Conservation (phyloP, 2,888 invertebrate genomes). For the Dermolepida albohirtum region DNA sequence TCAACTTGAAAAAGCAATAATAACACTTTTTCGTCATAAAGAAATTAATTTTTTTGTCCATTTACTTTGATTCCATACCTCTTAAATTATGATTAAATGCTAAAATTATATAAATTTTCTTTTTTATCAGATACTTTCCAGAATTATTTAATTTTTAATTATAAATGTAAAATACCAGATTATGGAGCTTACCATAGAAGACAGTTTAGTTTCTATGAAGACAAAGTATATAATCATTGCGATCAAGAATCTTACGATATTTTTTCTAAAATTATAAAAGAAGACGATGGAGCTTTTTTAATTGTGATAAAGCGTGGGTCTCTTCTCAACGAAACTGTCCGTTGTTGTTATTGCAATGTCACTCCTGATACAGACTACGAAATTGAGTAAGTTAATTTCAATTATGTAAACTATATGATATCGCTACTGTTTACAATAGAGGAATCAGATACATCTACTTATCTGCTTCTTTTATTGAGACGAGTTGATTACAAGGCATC, state of each 20-base stretch:
- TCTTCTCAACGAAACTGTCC: background rate
- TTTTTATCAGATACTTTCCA: background rate
- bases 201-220: background rate
- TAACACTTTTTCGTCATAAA: too few relatives aligned
- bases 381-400: conserved; percentile 14
- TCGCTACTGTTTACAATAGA: too few relatives aligned
- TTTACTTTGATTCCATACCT: too few relatives aligned
- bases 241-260: background rate
- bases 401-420: too few relatives aligned
- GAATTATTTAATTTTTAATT: conserved; percentile 3
- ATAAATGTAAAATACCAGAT: conserved; percentile 20
- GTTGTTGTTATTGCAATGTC: conserved; percentile 17
- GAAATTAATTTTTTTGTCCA: too few relatives aligned
- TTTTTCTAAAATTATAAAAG: background rate
- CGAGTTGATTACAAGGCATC: too few relatives aligned
- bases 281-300: background rate
- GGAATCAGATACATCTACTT: too few relatives aligned
- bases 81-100: too few relatives aligned
- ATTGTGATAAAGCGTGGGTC: background rate
- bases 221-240: conserved; percentile 1
- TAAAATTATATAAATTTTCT: too few relatives aligned
- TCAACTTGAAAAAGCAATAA: too few relatives aligned
- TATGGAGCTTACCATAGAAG: background rate
- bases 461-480: too few relatives aligned
- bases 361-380: conserved; percentile 1